Evolutionary conservation across 2,797 vertebrate species (phyloP), one percentile per base, ranked within the genome.

Genomic region (Percopsis omiscomaycus): DNA sequence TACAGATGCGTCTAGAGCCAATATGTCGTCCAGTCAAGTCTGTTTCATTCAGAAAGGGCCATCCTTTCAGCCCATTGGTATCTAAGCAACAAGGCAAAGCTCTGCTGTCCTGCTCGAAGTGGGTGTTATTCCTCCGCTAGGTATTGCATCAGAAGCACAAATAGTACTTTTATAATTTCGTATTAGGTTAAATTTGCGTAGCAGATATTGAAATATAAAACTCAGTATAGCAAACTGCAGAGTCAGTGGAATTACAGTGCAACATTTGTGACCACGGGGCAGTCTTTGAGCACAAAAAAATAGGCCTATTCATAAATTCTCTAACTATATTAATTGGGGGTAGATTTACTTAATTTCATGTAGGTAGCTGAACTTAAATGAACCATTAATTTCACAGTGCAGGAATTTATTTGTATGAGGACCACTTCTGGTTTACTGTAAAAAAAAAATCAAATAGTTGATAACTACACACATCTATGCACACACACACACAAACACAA

Each of bases 11-110:
- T n/a, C 3, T 0, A 3, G 91, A 90, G 72, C 91, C 92, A 88
- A 85, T 72, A 93, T 93, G 92, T 77, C 88, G 55, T 68, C 73
- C 0, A 0, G 0, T 0, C 6, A 27, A 53, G 4, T 32, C 64
- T 69, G 89, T 91, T 92, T 86, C 91, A 66, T 32, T 74, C 32
- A 9, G 53, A 16, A 56, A 54, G 59, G 59, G 59, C 81, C 84
- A 66, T 13, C 86, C 87, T 67, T 84, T 82, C 87, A 85, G 80
- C 81, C 86, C 79, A 89, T 86, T 91, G 87, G 93, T 94, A 92
- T 86, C 95, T 76, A 90, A 89, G 94, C 94, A 95, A 97, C 95
- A 86, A 78, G 92, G 84, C 94, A 85, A 93, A 95, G 80, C 75
- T 77, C 88, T 65, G 78, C 92, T 79, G 88, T 87, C 89, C 89